A percentile compares a stretch with the other conserved stretches of the same genome.
Evolutionary conservation across 2,888 invertebrate species (phyloP).

Genomic region (Ophion ellenae): DNA sequence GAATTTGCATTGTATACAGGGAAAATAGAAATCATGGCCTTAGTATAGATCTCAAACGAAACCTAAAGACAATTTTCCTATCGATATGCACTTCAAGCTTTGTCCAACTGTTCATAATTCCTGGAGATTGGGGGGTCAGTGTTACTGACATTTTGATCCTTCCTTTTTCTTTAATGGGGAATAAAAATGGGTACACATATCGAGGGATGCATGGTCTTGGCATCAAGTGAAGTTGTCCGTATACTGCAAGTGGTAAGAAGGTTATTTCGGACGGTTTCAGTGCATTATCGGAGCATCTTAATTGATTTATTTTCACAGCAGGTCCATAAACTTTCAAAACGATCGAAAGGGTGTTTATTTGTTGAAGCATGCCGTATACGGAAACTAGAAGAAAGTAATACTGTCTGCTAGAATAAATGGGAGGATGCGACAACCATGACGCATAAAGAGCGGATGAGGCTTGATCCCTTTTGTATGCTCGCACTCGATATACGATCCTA

Average conservation of each 20-base stretch:
- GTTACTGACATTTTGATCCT: no score
- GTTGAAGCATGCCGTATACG: background rate
- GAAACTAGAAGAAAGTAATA: background rate
- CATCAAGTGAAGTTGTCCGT: no score
- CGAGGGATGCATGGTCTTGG: no score
- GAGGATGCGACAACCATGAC: background rate
- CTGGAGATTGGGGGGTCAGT: no score
- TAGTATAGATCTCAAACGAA: no score
- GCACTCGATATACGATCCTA: background rate
- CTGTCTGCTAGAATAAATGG: background rate
- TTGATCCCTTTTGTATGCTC: background rate
- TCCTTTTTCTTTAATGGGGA: no score
- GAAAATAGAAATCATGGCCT: no score
- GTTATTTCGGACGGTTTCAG: background rate
- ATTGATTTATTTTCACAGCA: background rate
- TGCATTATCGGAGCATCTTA: background rate
- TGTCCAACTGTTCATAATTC: no score
- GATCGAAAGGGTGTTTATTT: background rate
- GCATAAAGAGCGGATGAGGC: constrained; percentile 1
- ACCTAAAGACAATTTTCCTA: no score
- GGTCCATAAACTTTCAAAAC: background rate
- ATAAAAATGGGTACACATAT: no score
- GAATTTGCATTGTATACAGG: no score
- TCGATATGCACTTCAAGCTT: no score
- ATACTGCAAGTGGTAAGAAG: background rate